A percentile compares a stretch with the other conserved stretches of the same genome.
Conservation (phyloP, 2,113 vertebrate genomes). For the Mesocricetus auratus region DNA sequence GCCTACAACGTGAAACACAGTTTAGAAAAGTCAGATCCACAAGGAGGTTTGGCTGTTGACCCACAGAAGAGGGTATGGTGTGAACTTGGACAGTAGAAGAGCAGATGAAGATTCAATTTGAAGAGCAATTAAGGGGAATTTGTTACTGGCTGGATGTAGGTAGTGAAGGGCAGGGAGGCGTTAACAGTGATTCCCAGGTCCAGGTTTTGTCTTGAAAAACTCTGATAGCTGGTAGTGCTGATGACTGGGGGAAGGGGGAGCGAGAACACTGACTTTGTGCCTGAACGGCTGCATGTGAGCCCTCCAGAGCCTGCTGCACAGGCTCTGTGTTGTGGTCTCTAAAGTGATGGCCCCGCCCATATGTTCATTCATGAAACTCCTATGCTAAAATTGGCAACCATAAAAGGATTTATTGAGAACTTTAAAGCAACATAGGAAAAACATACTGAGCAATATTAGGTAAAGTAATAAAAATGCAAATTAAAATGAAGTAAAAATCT, state of each 20-base stretch:
- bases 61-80: not conserved
- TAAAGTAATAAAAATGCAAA: conserved; percentile 78
- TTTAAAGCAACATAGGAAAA: conserved; percentile 49
- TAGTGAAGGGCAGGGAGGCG: not conserved
- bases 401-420: conserved; percentile 60
- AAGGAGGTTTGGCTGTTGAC: not conserved
- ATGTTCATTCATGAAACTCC: conserved; percentile 11
- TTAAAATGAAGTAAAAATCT: conserved; percentile 70
- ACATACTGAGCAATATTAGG: conserved; percentile 58
- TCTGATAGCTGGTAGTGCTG: not conserved
- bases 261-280: not conserved
- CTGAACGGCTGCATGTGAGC: not conserved
- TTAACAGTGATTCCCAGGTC: not conserved
- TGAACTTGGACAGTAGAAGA: not conserved
- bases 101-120: not conserved
- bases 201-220: not conserved
- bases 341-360: not conserved
- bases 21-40: not conserved
- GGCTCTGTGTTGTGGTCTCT: not conserved
- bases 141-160: not conserved
- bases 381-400: conserved; percentile 47
- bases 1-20: not conserved
- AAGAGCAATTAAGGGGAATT: not conserved
- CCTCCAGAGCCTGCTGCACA: not conserved
- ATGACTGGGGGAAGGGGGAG: not conserved